Base-by-base conservation (phyloP, 2,888 invertebrate genomes). In the Sympetrum striolatum region DNA sequence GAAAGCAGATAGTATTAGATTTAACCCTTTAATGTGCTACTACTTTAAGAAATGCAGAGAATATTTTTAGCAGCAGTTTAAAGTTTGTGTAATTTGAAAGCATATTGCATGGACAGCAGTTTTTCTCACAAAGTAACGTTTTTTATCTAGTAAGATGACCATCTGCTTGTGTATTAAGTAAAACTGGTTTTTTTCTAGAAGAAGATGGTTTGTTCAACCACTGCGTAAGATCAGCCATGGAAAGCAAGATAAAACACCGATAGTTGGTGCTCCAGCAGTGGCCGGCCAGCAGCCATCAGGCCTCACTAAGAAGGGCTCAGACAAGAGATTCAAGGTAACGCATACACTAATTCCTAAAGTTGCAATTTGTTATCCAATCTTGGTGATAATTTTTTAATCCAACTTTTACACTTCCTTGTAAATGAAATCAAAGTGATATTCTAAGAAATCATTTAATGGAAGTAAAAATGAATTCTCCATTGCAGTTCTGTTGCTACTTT, bases 171-270 rank as follows among this genome's bases (percentile, higher is more conserved):
- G 39, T 60, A 90, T 53, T 44, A 44, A 6, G 0, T 44, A 44
- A 5, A 44, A 44, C 18, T 53, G 1, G 1, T 53, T 44, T 48
- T 81, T 92, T 92, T 93, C 92, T 95, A 95, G 92, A 94, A 97
- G 97, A 93, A 98, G 98, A 96, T 98, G 98, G 97, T 95, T 98
- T 93, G 97, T 98, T 91, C 98, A 96, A 93, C 96, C 97, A 90
- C 95, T 98, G 91, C 96, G 98, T 92, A 98, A 98, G 94, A 95
- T 97, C 92, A 98, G 98, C 92, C 98, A 98, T 94, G 97, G 97
- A 92, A 98, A 98, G 94, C 96, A 97, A 92, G 90, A 90, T 22
- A 90, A 90, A 64, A 60, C 53, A 58, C 39, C 39, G 15, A 44
- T 92, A 35, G 90, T 92, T 44, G 91, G 91, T 31, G 91, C 91